Conservation (phyloP, 2,113 vertebrate species). For the Gnathonemus longibarbis region DNA sequence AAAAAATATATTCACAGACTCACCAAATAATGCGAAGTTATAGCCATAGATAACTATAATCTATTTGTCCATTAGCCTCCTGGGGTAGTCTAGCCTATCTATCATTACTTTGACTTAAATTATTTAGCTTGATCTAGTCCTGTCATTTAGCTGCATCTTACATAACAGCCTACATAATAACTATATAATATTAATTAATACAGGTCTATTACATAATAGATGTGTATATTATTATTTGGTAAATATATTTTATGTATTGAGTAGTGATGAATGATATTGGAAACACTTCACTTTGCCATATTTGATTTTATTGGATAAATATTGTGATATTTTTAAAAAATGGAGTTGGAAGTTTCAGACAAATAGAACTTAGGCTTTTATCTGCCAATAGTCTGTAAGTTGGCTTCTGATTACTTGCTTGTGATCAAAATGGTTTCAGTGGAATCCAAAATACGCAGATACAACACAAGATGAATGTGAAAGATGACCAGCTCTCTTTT, state of each 20-base stretch:
- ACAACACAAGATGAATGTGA: too few relatives aligned
- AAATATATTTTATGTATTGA: neutral
- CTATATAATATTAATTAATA: neutral
- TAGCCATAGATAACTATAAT: neutral
- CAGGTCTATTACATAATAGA: too few relatives aligned
- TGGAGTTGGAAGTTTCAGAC: neutral
- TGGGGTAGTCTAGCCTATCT: neutral
- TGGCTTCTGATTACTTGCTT: neutral
- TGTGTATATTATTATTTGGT: neutral
- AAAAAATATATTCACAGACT: neutral
- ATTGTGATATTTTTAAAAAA: neutral
- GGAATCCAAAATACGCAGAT: too few relatives aligned
- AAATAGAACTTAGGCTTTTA: neutral
- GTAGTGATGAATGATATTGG: neutral
- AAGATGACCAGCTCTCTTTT: too few relatives aligned
- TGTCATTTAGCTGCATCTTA: neutral
- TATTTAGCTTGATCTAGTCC: too few relatives aligned
- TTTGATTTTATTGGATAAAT: neutral
- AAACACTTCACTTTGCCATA: neutral
- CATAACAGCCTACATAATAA: neutral
- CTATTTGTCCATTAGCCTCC: neutral
- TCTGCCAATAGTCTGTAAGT: neutral
- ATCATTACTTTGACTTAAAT: neutral
- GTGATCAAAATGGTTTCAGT: too few relatives aligned
- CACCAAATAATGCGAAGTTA: neutral